Evolutionary conservation across 1,140 invertebrate genomes (phyloP), one percentile per base, ranked within the genome.

Genomic region (Lepidurus couesii): DNA sequence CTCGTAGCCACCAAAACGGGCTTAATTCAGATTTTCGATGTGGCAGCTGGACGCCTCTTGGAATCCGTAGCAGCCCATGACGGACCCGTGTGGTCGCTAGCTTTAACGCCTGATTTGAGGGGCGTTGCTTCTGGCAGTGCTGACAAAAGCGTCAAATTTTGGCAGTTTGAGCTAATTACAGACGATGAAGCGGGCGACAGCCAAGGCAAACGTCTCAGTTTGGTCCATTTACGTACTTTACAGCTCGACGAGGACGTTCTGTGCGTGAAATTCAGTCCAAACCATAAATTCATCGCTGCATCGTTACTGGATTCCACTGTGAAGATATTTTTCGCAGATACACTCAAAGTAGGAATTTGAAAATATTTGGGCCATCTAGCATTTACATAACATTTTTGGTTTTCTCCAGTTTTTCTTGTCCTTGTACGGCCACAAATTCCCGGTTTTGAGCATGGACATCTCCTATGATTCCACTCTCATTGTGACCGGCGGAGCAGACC

Each of bases 371-470:
- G 73, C 26, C 8, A 7, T 73, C 7, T 73, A 73, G 73, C 73
- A 47, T 47, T 47, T 47, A 11, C 3, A 9, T 11, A 11, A 11
- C 43, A n/a, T 43, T 75, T 75, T 79, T 80, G 82, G 83, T 84
- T 84, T 83, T 83, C 88, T 87, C 83, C 83, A 96, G 92, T 96
- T 99, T 84, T 98, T 97, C 84, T 83, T 98, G 26, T 95, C 95
- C 0, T 87, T 99, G 0, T 99, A 99, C 84, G 97, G 98, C 0
- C 98, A 99, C 85, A 97, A 96, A 84, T 86, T 98, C 73, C 97
- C 98, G 1, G 95, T 98, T 0, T 86, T 95, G 0, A 94, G 93
- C 82, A 89, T 99, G 88, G 97, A 99, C 84, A 97, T 99, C 81
- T 96, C 93, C 1, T 92, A 91, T 81, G 97, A 99, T 86, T 95